These are phyloP conservation scores for Apaloderma vittatum DNA, from an alignment of 2,113 vertebrate species.

Conservation along the genomic window DNA sequence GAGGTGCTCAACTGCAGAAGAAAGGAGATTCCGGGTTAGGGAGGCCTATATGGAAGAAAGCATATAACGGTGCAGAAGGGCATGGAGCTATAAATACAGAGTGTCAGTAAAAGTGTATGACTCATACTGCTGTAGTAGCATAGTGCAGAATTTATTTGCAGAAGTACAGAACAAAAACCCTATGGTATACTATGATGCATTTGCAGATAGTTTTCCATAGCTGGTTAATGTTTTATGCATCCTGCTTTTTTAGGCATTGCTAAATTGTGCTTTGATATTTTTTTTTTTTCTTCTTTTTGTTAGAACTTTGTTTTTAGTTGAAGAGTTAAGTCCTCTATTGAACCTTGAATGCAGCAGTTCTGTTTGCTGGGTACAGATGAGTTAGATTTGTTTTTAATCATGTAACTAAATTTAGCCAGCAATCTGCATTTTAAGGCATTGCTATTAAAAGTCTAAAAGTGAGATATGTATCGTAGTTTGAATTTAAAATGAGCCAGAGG, in stretches of 20 bases:
- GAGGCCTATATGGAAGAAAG: not conserved
- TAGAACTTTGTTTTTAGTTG: constrained; percentile 45
- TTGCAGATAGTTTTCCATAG: constrained; percentile 38
- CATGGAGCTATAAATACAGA: constrained; percentile 61
- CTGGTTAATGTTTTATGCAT: constrained; percentile 62
- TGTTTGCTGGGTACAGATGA: constrained; percentile 71
- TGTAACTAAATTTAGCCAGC: constrained; percentile 79
- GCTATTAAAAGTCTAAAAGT: constrained; percentile 81
- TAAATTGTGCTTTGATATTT: constrained; percentile 28
- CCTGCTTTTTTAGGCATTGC: not conserved
- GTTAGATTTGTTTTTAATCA: constrained; percentile 80
- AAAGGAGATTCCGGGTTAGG: constrained; percentile 20
- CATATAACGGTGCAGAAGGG: constrained; percentile 37
- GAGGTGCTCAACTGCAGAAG: not conserved
- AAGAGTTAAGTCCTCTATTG: constrained; percentile 62
- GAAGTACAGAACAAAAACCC: constrained; percentile 55
- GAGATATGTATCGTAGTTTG: constrained; percentile 73
- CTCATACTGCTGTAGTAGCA: constrained; percentile 67
- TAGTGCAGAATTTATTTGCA: constrained; percentile 67
- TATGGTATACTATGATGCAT: constrained; percentile 46
- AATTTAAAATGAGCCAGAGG: constrained; percentile 73
- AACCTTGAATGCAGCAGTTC: constrained; percentile 70
- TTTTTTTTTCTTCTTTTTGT: not conserved
- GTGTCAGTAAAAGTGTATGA: constrained; percentile 55
- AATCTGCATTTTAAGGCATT: constrained; percentile 81